A percentile compares a stretch with the other conserved stretches of the same genome.
Conservation (phyloP, 2,797 vertebrate species). For the Falco columbarius region DNA sequence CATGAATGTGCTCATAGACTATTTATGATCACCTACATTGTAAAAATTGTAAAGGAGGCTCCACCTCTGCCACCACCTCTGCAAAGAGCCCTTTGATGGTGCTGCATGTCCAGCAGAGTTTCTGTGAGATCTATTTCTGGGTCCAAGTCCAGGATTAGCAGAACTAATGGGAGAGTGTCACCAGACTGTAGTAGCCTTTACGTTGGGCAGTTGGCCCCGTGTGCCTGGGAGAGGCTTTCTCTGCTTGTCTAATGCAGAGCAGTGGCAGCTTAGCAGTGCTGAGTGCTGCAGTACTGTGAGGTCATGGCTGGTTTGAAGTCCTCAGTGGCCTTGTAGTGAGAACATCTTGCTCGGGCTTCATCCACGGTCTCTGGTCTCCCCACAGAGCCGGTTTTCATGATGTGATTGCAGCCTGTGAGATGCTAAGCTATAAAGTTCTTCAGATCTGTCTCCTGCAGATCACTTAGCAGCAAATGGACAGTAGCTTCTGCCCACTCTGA, state of each 20-base stretch:
- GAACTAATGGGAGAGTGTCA: background rate
- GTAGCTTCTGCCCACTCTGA: background rate
- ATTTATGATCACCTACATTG: fast-evolving
- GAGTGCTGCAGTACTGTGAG: background rate
- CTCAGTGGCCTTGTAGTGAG: background rate
- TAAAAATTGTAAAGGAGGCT: background rate
- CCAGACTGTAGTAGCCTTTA: background rate
- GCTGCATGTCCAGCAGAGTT: background rate
- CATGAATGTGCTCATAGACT: background rate
- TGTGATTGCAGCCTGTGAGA: background rate
- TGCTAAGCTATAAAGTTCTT: background rate
- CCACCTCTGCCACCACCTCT: background rate
- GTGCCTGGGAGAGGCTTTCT: background rate
- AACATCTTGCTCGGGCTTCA: background rate
- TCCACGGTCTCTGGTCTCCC: background rate
- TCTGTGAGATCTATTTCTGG: background rate
- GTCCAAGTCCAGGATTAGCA: background rate
- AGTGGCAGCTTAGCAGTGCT: background rate
- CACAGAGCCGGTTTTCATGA: background rate
- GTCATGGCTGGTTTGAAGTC: background rate
- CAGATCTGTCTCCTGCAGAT: background rate
- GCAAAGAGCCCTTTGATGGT: background rate
- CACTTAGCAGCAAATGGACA: background rate
- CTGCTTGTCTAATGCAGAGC: background rate
- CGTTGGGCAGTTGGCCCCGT: background rate